A percentile compares a stretch with the other conserved stretches of the same genome.
phyloP scores from a whole-genome alignment of 2,888 invertebrate genomes.

The Junonia oenone region DNA sequence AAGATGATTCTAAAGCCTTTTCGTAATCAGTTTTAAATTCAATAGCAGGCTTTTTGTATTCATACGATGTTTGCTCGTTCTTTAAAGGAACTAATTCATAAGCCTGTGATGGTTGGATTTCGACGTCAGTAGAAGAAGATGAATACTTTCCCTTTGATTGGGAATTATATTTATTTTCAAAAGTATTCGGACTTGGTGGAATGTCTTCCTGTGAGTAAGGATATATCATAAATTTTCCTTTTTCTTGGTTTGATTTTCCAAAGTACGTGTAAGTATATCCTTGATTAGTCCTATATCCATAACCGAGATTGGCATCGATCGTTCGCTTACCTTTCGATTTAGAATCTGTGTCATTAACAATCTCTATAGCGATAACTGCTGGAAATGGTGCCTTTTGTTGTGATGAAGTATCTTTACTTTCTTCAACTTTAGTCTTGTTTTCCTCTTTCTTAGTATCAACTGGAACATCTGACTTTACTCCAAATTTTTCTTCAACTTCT shows the following conservation, averaged over 20 bases:
- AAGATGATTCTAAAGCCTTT: slow-evolving; percentile 37
- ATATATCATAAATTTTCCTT: slow-evolving; percentile 82
- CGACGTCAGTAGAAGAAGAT: slow-evolving; percentile 55
- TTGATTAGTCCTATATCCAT: slow-evolving; percentile 79
- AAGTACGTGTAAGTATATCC: slow-evolving; percentile 73
- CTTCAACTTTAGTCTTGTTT: slow-evolving; percentile 23
- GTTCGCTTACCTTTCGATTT: slow-evolving; percentile 83
- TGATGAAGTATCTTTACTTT: slow-evolving; percentile 21
- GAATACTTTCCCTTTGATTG: slow-evolving; percentile 36
- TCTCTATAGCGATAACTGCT: slow-evolving; percentile 82
- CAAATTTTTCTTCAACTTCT: slow-evolving; percentile 72
- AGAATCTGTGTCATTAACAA: slow-evolving; percentile 77
- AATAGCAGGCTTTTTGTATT: slow-evolving; percentile 51
- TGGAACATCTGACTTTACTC: slow-evolving; percentile 54
- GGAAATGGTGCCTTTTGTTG: slow-evolving; percentile 53
- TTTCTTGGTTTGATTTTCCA: slow-evolving; percentile 63
- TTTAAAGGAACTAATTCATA: slow-evolving; percentile 65
- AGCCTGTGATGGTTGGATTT: slow-evolving; percentile 80
- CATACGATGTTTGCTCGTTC: slow-evolving; percentile 52
- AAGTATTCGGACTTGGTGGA: slow-evolving; percentile 44
- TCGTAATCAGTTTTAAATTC: slow-evolving; percentile 49
- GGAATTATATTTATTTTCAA: slow-evolving; percentile 17
- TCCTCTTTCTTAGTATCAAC: slow-evolving; percentile 40
- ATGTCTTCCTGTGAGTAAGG: slow-evolving; percentile 85
- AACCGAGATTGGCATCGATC: slow-evolving; percentile 85